Conservation (phyloP, 2,113 vertebrate genomes). For the Garra rufa region DNA sequence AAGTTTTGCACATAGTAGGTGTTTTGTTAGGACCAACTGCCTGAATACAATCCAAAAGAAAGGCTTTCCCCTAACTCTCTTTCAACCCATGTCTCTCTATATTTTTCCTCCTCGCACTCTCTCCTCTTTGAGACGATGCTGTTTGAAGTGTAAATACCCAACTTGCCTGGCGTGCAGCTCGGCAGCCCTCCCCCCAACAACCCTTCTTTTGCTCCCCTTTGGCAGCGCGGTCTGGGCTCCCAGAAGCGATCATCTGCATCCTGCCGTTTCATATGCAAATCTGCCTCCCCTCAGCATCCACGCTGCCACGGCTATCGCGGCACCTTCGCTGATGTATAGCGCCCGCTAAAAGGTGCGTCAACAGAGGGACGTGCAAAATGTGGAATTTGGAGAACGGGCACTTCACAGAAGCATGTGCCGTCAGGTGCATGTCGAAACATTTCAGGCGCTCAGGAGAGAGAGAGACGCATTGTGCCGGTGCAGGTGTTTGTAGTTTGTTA, state of each 20-base stretch:
- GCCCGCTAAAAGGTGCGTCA: slow-evolving; percentile 43
- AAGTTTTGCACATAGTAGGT: slow-evolving; percentile 52
- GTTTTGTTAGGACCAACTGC: slow-evolving; percentile 42
- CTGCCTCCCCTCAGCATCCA: slow-evolving; percentile 47
- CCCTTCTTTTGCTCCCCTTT: slow-evolving; percentile 21
- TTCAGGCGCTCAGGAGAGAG: slow-evolving; percentile 15
- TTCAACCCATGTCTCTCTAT: background rate
- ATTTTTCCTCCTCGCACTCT: background rate
- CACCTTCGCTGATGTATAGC: slow-evolving; percentile 47
- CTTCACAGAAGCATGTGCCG: slow-evolving; percentile 6
- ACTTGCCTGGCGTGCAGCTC: slow-evolving; percentile 20
- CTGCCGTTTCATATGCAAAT: slow-evolving; percentile 73
- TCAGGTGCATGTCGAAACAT: slow-evolving; percentile 24
- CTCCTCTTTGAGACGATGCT: slow-evolving; percentile 27
- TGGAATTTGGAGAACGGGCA: background rate
- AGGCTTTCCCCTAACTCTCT: slow-evolving; percentile 18
- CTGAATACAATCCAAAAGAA: slow-evolving; percentile 47
- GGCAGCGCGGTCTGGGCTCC: slow-evolving; percentile 50
- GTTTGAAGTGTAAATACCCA: slow-evolving; percentile 61
- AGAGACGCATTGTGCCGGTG: background rate
- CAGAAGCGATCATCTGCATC: slow-evolving; percentile 56
- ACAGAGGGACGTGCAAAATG: slow-evolving; percentile 1
- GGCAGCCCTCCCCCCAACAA: background rate
- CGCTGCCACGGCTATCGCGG: slow-evolving; percentile 13
- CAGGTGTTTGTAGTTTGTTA: slow-evolving; percentile 43